These are phyloP conservation scores for Hylomyscus alleni DNA, from an alignment of 2,797 vertebrate genomes.

Conservation along the genomic window DNA sequence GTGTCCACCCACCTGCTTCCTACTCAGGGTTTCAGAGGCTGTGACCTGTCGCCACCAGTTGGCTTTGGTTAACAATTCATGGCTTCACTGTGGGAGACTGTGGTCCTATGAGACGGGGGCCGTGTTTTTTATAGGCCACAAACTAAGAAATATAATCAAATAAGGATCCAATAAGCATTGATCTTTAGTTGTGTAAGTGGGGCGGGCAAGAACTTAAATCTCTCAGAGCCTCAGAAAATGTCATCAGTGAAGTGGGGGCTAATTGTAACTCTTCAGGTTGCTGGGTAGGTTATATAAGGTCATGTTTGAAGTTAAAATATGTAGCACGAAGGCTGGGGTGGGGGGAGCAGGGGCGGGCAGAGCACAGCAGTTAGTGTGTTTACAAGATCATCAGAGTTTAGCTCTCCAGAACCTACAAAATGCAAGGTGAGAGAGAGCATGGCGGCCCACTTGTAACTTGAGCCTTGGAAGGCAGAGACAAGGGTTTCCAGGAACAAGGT, in stretches of 20 bases:
- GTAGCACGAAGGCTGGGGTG: neutral
- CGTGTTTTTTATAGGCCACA: neutral
- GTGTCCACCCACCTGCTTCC: neutral
- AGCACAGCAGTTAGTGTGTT: neutral
- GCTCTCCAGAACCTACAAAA: neutral
- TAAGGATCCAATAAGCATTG: neutral
- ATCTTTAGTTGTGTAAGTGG: neutral
- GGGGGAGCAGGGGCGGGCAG: rapidly evolving
- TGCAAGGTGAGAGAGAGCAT: too few relatives aligned
- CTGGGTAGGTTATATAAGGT: neutral
- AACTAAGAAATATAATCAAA: neutral
- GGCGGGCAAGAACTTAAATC: neutral
- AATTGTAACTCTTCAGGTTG: neutral
- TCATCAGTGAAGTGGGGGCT: slow-evolving; percentile 8
- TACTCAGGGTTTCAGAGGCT: neutral
- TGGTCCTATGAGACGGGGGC: neutral
- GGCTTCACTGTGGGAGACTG: neutral
- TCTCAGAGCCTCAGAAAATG: slow-evolving; percentile 25
- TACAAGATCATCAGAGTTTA: neutral
- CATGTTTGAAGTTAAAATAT: neutral
- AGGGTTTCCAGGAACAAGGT: neutral
- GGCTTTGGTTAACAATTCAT: neutral
- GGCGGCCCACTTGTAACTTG: neutral
- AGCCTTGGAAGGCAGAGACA: neutral
- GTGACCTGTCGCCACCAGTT: neutral